Conservation (phyloP, 1,140 invertebrate species). For the Spodoptera litura region DNA sequence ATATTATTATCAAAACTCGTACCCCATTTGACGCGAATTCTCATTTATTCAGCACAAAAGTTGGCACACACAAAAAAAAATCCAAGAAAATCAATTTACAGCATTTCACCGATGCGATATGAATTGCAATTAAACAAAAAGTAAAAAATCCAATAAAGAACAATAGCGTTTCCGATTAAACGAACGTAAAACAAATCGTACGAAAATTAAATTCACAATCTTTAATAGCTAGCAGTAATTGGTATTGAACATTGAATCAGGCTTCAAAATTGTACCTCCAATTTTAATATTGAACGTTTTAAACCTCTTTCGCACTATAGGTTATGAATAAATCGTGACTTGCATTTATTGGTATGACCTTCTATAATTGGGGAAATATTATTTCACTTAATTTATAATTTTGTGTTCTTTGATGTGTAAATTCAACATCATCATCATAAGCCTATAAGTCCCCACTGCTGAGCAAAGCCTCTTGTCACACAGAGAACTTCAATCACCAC, state of each 20-base stretch:
- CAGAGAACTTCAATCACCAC: no score
- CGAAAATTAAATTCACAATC: slow-evolving; percentile 19
- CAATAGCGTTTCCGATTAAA: slow-evolving; percentile 10
- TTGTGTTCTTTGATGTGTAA: no score
- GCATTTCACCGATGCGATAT: no score
- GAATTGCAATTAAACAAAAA: not conserved
- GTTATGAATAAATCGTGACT: not conserved
- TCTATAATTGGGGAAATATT: slow-evolving; percentile 4
- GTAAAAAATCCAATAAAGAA: not conserved
- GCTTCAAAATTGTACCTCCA: not conserved
- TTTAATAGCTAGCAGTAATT: slow-evolving; percentile 6
- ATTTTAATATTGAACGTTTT: slow-evolving; percentile 2
- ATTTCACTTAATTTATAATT: no score
- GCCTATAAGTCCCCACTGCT: no score
- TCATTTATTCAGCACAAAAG: no score
- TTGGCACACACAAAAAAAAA: no score
- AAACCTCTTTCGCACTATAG: slow-evolving; percentile 5
- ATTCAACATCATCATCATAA: no score
- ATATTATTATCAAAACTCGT: no score
- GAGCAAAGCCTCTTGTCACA: no score
- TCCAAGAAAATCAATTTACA: no score
- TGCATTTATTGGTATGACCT: slow-evolving; percentile 1
- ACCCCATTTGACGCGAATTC: no score
- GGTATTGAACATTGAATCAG: slow-evolving; percentile 16
- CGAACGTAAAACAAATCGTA: not conserved